Evolutionary conservation across 2,797 vertebrate species (phyloP).

Genomic region (Danio jaintianensis): DNA sequence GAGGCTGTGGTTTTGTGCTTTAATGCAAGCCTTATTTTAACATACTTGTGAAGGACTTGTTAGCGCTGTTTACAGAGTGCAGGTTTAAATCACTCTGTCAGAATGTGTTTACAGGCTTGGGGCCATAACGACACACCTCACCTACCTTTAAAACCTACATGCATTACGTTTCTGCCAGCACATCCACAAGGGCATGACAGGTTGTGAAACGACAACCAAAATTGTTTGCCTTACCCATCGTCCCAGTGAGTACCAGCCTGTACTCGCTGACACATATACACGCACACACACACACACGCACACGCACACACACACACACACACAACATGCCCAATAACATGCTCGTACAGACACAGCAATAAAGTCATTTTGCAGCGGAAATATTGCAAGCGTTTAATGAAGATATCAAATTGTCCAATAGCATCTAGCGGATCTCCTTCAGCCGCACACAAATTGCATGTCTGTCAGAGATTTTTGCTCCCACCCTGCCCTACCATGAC

Average conservation of each 20-base stretch:
- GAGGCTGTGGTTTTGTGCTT: background rate
- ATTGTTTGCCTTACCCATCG: background rate
- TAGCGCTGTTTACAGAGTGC: background rate
- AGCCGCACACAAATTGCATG: conserved; percentile 43
- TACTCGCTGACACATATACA: background rate
- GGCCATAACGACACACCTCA: background rate
- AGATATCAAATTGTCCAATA: conserved; percentile 34
- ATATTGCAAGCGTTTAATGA: conserved; percentile 15
- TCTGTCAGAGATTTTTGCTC: conserved; percentile 48
- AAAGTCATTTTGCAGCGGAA: background rate
- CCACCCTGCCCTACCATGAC: conserved; percentile 64
- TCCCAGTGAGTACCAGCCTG: background rate
- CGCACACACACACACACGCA: too few relatives aligned
- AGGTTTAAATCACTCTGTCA: conserved; percentile 19
- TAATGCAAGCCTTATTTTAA: background rate
- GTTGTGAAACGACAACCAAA: conserved; percentile 18
- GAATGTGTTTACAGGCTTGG: background rate
- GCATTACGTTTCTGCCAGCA: conserved; percentile 7
- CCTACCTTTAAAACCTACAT: background rate
- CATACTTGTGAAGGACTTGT: background rate
- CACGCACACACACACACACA: background rate
- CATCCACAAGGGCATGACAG: background rate
- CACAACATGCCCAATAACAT: conserved; percentile 3
- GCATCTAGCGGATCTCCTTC: background rate
- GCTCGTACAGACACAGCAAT: background rate